Base-by-base conservation (phyloP, 1,140 invertebrate genomes). In the Bombus superbus region DNA sequence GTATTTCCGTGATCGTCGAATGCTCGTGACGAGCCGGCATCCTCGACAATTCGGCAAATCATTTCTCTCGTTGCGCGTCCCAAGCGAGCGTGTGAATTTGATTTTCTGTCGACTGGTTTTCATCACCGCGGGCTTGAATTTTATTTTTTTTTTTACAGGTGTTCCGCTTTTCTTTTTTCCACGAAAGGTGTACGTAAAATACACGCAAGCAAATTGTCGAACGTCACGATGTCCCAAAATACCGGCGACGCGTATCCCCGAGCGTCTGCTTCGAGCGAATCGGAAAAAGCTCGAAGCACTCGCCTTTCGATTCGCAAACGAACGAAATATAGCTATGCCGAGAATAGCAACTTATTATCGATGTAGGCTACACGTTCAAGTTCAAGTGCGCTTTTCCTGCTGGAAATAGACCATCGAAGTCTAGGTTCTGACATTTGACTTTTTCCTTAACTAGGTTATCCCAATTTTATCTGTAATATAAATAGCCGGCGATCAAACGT, bases 61-160 rank as follows among this genome's bases (percentile, higher is more conserved):
- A 82, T 82, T 82, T 75, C 42, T 72, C 71, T 75, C 81, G 47
- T 53, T 53, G 18, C 47, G 66, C 25, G 80, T 82, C 72, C 84
- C 80, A 59, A 69, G 72, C 64, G 80, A 47, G 53, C 53, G 71
- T 35, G 79, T 62, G 80, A 82, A 86, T 86, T 86, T 75, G 79
- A 86, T 86, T 86, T 66, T 42, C 79, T 15, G 42, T 32, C 47
- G 40, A n/a, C 18, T 32, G 71, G 42, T 18, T 22, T 57, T 66
- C 59, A 53, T 73, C 83, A 35, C 44, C 42, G 35, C 42, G 11
- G 15, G n/a, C 10, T 53, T 22, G 8, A 11, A 53, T 75, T 75
- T 75, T 35, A 25, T 15, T 13, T 47, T 32, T 32, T 32, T 32
- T 73, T 59, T 40, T 32, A 28, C 18, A 18, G 2, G 47, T 22